Percentiles rank a stretch among this genome's conserved stretches.
Evolutionary conservation across 2,888 invertebrate genomes (phyloP).

Genomic region (Torymus tubicola): DNA sequence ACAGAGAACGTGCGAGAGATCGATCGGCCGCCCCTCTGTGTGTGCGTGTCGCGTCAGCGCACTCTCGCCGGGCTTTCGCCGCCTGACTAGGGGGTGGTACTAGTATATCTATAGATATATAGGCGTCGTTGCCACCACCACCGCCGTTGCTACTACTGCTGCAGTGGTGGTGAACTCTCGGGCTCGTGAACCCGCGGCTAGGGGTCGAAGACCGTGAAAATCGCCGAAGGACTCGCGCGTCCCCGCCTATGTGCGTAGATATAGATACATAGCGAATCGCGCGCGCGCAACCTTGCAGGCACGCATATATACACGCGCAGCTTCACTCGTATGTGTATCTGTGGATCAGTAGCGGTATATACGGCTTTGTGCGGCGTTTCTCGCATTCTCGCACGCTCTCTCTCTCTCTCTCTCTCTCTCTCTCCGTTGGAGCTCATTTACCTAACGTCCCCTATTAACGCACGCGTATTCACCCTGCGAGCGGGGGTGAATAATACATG

Average conservation of each 20-base stretch:
- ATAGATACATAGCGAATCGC: too few species aligned
- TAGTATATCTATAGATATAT: too few species aligned
- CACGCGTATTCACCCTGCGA: conserved; percentile 55
- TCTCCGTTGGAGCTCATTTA: conserved; percentile 59
- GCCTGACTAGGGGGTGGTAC: too few species aligned
- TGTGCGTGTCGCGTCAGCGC: not conserved
- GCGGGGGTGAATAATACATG: conserved; percentile 64
- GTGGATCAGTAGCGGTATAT: too few species aligned
- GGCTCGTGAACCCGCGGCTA: conserved; percentile 2
- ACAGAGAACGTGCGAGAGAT: conserved; percentile 47
- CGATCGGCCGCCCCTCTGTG: conserved; percentile 39
- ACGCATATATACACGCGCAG: not conserved
- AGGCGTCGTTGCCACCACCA: too few species aligned
- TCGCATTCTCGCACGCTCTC: not conserved
- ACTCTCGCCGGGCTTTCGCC: not conserved
- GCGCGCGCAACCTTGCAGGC: not conserved
- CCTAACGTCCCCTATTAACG: conserved; percentile 63
- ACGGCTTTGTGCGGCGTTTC: too few species aligned
- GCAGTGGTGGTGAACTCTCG: not conserved
- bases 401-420: conserved; percentile 1
- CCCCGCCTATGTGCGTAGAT: not conserved
- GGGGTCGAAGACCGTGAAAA: conserved; percentile 59
- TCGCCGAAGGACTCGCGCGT: conserved; percentile 43
- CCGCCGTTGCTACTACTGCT: too few species aligned
- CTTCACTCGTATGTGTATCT: too few species aligned